Base-by-base conservation (phyloP, 2,113 vertebrate genomes). In the Xenus cinereus region DNA sequence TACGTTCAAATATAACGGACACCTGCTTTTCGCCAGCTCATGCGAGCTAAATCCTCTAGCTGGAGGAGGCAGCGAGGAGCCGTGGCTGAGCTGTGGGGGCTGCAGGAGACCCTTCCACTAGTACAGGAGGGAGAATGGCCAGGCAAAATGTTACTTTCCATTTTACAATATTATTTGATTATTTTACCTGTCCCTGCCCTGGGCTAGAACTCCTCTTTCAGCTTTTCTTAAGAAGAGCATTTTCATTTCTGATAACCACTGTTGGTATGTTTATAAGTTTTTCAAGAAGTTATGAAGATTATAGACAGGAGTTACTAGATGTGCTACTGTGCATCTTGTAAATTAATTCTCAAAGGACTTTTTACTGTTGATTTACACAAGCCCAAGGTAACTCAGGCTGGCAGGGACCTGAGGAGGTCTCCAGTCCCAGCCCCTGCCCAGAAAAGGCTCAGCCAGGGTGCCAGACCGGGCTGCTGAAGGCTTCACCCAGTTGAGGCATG, bases 21-120 rank as follows among this genome's bases (percentile, higher is more conserved):
- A 18, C 18, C 35, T 73, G 53, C 24, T 68, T 78, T 73, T 32
- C 68, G 14, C 19, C 28, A 56, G 46, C 46, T 59, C 35, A 35
- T 64, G 20, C 5, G 11, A 60, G 9, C 6, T 51, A 67, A 56
- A 56, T 51, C 32, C 54, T 33, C 19, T 23, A 30, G n/a, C 28
- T 3, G 3, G 21, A 63, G 7, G 4, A 72, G n/a, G 19, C 32
- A 79, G 37, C 0, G 0, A 75, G 24, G 43, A 50, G 9, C n/a
- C 1, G 1, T 24, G 10, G 10, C 21, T 53, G 41, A 21, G 19
- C 21, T 1, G 4, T 11, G 6, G 26, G 22, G 10, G 5, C 16
- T 37, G 46, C 3, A 0, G 10, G 16, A 39, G 37, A 56, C 27
- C 5, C 13, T 59, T 17, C 20, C 3, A 1, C 10, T 0, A 0